A percentile compares a stretch with the other conserved stretches of the same genome.
phyloP scores from a whole-genome alignment of 1,140 invertebrate species.

The Heliconius himera region DNA sequence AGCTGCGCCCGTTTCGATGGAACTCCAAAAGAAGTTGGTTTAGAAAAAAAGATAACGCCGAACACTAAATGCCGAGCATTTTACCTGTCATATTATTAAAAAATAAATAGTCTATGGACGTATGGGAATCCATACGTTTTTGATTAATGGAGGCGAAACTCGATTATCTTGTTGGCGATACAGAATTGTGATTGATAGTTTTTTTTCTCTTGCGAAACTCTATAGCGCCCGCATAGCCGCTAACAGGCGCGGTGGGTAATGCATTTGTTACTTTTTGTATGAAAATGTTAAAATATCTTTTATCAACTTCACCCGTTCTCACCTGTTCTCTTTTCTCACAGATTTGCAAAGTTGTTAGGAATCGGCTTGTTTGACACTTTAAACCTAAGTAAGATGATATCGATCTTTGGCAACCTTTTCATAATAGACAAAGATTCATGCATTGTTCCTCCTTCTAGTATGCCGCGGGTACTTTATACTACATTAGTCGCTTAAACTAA shows the following conservation, averaged over 20 bases:
- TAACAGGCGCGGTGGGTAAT: constrained; percentile 38
- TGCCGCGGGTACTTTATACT: neutral
- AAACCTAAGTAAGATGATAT: constrained; percentile 66
- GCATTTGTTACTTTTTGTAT: constrained; percentile 3
- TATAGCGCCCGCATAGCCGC: constrained; percentile 60
- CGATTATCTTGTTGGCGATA: constrained; percentile 70
- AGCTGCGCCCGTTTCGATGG: neutral
- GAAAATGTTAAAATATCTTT: neutral
- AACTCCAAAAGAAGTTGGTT: constrained; percentile 32
- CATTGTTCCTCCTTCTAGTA: constrained; percentile 10
- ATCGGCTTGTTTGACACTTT: constrained; percentile 63
- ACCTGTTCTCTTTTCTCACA: constrained; percentile 66
- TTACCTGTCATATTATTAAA: constrained; percentile 80
- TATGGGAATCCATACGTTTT: constrained; percentile 75
- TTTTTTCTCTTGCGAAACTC: constrained; percentile 44
- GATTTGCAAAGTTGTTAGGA: constrained; percentile 29
- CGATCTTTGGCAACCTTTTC: constrained; percentile 40
- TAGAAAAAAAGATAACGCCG: constrained; percentile 61
- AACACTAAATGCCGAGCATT: constrained; percentile 77
- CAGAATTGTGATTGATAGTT: constrained; percentile 56
- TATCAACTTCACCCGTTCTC: constrained; percentile 49
- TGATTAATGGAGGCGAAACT: constrained; percentile 73
- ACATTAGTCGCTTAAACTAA: neutral
- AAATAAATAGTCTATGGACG: constrained; percentile 71
- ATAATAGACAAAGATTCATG: constrained; percentile 30